Evolutionary conservation across 2,113 vertebrate genomes (phyloP), one percentile per base, ranked within the genome.

Genomic region (Panthera uncia): DNA sequence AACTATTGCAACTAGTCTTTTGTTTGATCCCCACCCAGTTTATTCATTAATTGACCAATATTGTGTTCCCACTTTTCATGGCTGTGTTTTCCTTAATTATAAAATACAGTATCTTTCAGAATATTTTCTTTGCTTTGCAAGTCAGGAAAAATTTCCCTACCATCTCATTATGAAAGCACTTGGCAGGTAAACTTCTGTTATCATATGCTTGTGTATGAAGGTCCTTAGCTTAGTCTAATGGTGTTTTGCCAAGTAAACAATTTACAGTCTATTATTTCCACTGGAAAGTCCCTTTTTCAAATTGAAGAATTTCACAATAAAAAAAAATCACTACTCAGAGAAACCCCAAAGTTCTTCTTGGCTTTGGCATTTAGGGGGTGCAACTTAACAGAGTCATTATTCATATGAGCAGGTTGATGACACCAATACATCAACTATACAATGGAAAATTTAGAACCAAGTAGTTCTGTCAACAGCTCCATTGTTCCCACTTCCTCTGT

Each of bases 231-330:
- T 96, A 84, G 93, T 92, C 91, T 89, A 95, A 68, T 96, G 89
- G 86, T 83, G n/a, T 92, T 87, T 95, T 98, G 94, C 96, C 97
- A 98, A 98, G 94, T 98, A 98, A 98, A 98, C 97, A 98, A 96
- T 98, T 98, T 98, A 96, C 29, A 96, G 66, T 91, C 94, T 90
- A 97, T 97, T 98, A 97, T 97, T 98, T 98, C 97, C 96, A 98
- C 16, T 97, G 98, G 98, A 98, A 98, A 98, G 65, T 97, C 98
- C 98, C 98, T 61, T 95, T 96, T 96, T 33, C 92, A 92, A 97
- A 91, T 31, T 90, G 65, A 96, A 94, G 71, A 94, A 93, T 96
- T 98, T 98, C 95, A 97, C 87, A 97, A 91, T 85, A 29, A 96
- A 95, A 97, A 93, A 89, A 69, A 50, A 61, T 57, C 89, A 83